Evolutionary conservation across 2,797 vertebrate species (phyloP), one percentile per base, ranked within the genome.

Genomic region (Poecilia velifera): DNA sequence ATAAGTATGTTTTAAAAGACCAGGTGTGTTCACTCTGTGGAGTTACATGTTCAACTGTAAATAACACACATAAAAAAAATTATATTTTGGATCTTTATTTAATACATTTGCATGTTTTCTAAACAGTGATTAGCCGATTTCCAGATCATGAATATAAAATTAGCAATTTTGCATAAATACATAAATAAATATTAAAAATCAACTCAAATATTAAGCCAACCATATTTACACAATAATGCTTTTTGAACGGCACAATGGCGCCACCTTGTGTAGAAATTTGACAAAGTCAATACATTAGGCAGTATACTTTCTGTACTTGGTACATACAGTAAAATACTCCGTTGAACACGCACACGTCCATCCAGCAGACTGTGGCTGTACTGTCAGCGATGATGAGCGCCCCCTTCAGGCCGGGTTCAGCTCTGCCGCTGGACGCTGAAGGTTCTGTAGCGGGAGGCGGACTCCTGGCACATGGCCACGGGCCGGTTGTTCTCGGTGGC

Each of bases 311-410:
- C 47, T 92, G 90, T 94, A 92, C 92, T 89, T 51, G 43, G 93
- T 92, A 94, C 94, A 94, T 91, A 92, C 91, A 85, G 84, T 81
- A 80, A 83, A 51, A 43, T 72, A 34, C 49, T 28, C 9, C 53
- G 5, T 31, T 78, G 72, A 73, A 82, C 78, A 43, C 71, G 7
- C 45, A 77, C 34, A 49, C 76, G 66, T 84, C 12, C 31, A 74
- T 76, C 4, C 57, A 64, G 13, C n/a, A 79, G 28, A 76, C n/a
- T 72, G n/a, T 25, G 45, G 25, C 13, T 64, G 49, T 78, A 18
- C 36, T 76, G 45, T 41, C 2, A 5, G 3, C 10, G 74, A n/a
- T 73, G 47, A 20, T 18, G 47, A 49, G 47, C 18, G 6, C 49
- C 20, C 22, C 59, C 31, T 36, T 1, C 5, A 64, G 59, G 59